A percentile compares a stretch with the other conserved stretches of the same genome.
Conservation (phyloP, 2,797 vertebrate species). For the Melanotaenia boesemani region DNA sequence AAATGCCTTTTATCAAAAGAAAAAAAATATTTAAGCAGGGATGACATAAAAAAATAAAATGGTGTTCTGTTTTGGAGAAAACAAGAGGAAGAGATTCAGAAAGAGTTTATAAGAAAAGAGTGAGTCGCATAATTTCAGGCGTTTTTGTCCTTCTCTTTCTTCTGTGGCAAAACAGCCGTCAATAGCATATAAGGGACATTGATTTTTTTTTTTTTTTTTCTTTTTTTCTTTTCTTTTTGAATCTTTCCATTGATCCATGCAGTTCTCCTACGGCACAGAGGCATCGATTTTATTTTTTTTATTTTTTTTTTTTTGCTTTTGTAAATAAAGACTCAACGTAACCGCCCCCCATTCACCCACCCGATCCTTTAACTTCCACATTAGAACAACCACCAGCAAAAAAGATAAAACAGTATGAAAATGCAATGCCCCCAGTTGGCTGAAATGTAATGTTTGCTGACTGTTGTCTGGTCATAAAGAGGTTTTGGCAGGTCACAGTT, state of each 20-base stretch:
- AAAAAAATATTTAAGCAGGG: conserved; percentile 9
- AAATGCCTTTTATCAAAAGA: conserved; percentile 20
- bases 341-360: conserved; percentile 18
- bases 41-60: not conserved
- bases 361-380: conserved; percentile 49
- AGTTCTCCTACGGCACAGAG: conserved; percentile 75
- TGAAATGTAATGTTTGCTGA: conserved; percentile 8
- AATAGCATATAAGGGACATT: conserved; percentile 79
- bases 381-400: conserved; percentile 57
- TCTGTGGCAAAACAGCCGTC: conserved; percentile 77
- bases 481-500: not conserved
- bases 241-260: conserved; percentile 82
- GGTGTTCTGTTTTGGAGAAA: conserved; percentile 6
- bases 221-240: conserved; percentile 76
- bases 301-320: conserved; percentile 53
- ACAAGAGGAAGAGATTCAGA: conserved; percentile 38
- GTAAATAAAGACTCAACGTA: conserved; percentile 80
- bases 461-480: conserved; percentile 3
- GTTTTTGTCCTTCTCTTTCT: conserved; percentile 73
- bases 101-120: conserved; percentile 37
- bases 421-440: not conserved
- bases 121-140: conserved; percentile 60
- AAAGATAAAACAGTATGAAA: conserved; percentile 47
- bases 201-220: conserved; percentile 79
- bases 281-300: conserved; percentile 68